Percentiles rank a stretch among this genome's conserved stretches.
phyloP scores from a whole-genome alignment of 1,140 invertebrate species.

The Geopemphigus sp. region DNA sequence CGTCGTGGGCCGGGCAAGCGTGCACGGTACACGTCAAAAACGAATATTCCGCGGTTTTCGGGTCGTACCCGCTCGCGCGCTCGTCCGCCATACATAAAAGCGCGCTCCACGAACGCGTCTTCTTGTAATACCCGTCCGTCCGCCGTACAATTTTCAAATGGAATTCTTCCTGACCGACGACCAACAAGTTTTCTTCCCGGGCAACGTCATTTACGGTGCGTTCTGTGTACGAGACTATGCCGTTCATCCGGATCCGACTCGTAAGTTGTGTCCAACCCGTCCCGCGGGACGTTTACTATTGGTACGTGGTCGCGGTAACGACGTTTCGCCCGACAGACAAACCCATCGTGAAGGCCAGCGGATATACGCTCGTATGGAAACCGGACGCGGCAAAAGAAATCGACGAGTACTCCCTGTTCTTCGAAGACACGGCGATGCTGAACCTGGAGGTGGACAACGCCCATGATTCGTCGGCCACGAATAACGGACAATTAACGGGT shows the following conservation, averaged over 20 bases:
- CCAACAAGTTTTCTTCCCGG: background rate
- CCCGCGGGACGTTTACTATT: no score
- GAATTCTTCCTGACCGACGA: conserved; percentile 3
- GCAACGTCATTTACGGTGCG: background rate
- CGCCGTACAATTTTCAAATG: background rate
- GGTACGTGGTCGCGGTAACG: no score
- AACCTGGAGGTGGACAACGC: background rate
- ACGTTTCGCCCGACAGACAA: background rate
- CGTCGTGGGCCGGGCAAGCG: no score
- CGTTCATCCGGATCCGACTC: background rate
- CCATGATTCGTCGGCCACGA: background rate
- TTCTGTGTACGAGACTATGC: background rate
- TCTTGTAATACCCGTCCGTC: no score
- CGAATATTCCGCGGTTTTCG: no score
- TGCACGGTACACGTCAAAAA: no score
- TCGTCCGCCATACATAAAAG: no score
- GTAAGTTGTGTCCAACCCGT: background rate
- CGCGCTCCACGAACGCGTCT: no score
- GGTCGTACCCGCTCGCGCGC: no score
- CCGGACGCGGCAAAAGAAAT: background rate
- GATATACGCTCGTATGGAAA: conserved; percentile 30
- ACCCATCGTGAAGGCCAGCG: background rate
- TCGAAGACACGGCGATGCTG: background rate
- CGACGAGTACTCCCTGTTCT: background rate
- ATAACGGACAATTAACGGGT: no score